These are phyloP conservation scores for Brenthis ino DNA, from an alignment of 2,888 invertebrate genomes.

Conservation along the genomic window DNA sequence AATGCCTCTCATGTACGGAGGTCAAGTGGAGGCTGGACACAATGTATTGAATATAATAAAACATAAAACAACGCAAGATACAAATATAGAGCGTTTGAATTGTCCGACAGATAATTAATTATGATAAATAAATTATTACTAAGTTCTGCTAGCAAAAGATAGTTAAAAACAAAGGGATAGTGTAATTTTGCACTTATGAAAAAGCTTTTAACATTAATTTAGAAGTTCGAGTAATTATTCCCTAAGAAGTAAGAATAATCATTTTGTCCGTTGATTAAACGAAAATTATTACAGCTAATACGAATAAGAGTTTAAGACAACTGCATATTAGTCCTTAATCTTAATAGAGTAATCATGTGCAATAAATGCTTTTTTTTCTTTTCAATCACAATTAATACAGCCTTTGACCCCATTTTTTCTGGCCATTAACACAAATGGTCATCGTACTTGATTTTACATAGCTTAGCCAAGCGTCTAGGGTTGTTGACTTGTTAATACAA, in stretches of 20 bases:
- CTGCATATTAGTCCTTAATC: too few relatives aligned
- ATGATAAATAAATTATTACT: not conserved
- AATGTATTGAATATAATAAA: slow-evolving; percentile 5
- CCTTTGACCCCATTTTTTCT: slow-evolving; percentile 39
- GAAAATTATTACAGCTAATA: too few relatives aligned
- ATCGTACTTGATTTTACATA: slow-evolving; percentile 35
- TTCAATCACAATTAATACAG: slow-evolving; percentile 33
- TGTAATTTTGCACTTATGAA: too few relatives aligned
- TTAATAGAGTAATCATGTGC: not conserved
- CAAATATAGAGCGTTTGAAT: not conserved
- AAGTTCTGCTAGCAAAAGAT: too few relatives aligned
- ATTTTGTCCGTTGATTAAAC: too few relatives aligned
- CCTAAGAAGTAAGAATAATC: too few relatives aligned
- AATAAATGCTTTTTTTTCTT: slow-evolving; percentile 16
- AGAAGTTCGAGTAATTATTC: too few relatives aligned
- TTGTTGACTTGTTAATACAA: slow-evolving; percentile 16
- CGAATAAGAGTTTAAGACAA: too few relatives aligned
- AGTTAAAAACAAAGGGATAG: too few relatives aligned
- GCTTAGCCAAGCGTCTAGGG: slow-evolving; percentile 28
- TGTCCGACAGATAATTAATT: too few relatives aligned
- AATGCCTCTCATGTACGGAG: slow-evolving; percentile 24
- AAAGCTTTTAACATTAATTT: too few relatives aligned
- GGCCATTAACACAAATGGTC: slow-evolving; percentile 39
- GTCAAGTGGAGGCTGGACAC: slow-evolving; percentile 15
- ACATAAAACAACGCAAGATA: not conserved